Evolutionary conservation across 2,797 vertebrate genomes (phyloP).

Genomic region (Oryzias dopingdopingensis): DNA sequence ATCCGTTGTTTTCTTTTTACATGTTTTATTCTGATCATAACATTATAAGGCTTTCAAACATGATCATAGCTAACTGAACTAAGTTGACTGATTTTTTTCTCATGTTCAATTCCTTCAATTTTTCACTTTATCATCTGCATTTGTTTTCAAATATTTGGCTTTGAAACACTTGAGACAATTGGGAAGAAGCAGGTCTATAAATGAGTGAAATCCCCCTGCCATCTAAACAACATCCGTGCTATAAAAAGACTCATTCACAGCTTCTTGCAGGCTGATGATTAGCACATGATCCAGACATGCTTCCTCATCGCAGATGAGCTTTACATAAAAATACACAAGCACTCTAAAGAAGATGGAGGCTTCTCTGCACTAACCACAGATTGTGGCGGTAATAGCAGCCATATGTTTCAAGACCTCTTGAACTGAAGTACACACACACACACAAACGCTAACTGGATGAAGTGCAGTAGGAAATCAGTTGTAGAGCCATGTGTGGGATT

Average conservation of each 20-base stretch:
- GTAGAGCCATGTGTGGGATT: constrained; percentile 24
- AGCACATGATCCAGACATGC: constrained; percentile 20
- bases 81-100: no score
- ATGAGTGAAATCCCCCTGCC: neutral
- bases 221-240: neutral
- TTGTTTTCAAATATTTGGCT: no score
- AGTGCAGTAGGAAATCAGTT: constrained; percentile 28
- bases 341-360: constrained; percentile 34
- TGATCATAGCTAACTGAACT: no score
- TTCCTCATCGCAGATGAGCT: constrained; percentile 25
- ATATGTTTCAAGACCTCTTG: constrained; percentile 68
- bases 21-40: no score
- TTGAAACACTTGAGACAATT: no score
- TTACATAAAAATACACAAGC: constrained; percentile 42
- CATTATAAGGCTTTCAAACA: no score
- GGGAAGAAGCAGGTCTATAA: no score
- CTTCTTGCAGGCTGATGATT: constrained; percentile 4
- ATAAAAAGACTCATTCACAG: constrained; percentile 1
- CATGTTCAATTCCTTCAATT: no score
- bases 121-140: no score
- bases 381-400: constrained; percentile 72
- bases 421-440: constrained; percentile 58
- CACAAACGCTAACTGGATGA: constrained; percentile 30
- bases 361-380: constrained; percentile 59
- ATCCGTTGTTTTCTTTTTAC: no score